These are phyloP conservation scores for Nineta flava DNA, from an alignment of 2,888 invertebrate genomes.

Conservation along the genomic window DNA sequence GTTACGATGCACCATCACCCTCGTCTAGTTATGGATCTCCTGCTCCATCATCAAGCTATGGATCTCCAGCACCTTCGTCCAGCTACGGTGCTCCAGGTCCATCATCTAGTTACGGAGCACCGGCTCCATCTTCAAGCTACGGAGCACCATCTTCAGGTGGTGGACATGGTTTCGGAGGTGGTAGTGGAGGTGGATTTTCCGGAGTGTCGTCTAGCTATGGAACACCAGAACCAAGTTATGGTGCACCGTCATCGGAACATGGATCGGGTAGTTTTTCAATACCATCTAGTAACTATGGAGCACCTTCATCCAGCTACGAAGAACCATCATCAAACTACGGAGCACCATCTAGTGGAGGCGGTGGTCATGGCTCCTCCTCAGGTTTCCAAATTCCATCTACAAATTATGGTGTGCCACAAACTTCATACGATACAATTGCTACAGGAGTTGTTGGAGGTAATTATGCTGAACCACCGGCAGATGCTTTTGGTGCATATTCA, in stretches of 20 bases:
- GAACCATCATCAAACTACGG: slow-evolving; percentile 10
- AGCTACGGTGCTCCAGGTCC: slow-evolving; percentile 12
- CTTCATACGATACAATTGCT: slow-evolving; percentile 1
- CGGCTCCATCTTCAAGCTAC: slow-evolving; percentile 12
- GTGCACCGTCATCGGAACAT: slow-evolving; percentile 9
- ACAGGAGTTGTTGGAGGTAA: neutral
- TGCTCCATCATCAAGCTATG: slow-evolving; percentile 10
- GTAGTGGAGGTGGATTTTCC: neutral
- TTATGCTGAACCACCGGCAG: neutral
- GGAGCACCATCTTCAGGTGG: slow-evolving; percentile 8
- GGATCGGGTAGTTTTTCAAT: slow-evolving; percentile 9
- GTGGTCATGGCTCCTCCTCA: neutral
- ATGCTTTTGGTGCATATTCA: neutral
- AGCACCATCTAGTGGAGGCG: slow-evolving; percentile 1
- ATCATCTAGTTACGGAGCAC: slow-evolving; percentile 8
- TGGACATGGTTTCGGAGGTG: neutral
- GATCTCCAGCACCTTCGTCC: slow-evolving; percentile 11
- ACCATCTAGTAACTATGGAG: slow-evolving; percentile 8
- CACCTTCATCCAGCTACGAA: slow-evolving; percentile 13
- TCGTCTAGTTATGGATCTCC: slow-evolving; percentile 13
- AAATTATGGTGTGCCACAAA: slow-evolving; percentile 9
- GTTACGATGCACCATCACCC: slow-evolving; percentile 10
- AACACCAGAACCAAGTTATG: slow-evolving; percentile 10
- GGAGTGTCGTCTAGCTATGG: slow-evolving; percentile 14
- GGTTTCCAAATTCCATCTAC: slow-evolving; percentile 12